These are phyloP conservation scores for Lagocephalus sceleratus DNA, from an alignment of 2,797 vertebrate species.

Conservation along the genomic window DNA sequence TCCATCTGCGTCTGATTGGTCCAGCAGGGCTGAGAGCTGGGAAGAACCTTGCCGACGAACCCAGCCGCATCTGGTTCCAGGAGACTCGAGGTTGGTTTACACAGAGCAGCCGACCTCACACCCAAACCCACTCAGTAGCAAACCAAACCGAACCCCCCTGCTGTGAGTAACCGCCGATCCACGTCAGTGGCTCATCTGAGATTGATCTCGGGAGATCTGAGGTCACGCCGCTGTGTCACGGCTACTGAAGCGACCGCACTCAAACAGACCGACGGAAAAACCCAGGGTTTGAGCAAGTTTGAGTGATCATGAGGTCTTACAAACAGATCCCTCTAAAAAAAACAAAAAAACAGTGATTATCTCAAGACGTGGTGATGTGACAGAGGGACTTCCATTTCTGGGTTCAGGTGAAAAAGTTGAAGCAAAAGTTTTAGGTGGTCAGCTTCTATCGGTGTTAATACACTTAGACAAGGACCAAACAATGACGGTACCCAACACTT, in stretches of 20 bases:
- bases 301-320: neutral
- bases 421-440: too few relatives aligned
- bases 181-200: conserved; percentile 10
- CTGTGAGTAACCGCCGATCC: conserved; percentile 20
- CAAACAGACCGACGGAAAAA: conserved; percentile 2
- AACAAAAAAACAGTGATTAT: neutral
- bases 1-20: conserved; percentile 15
- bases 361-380: neutral
- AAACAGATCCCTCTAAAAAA: neutral
- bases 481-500: too few relatives aligned
- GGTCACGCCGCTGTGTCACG: conserved; percentile 8
- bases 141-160: conserved; percentile 11
- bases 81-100: neutral
- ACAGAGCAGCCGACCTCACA: neutral
- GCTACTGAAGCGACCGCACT: conserved; percentile 8
- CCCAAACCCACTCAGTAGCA: too few relatives aligned
- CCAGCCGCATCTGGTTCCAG: conserved; percentile 3
- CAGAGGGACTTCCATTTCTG: neutral
- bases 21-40: neutral
- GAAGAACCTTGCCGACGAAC: conserved; percentile 1
- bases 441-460: too few relatives aligned
- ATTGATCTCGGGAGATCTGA: neutral
- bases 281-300: conserved; percentile 3
- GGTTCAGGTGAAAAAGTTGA: too few relatives aligned
- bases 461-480: too few relatives aligned